Base-by-base conservation (phyloP, 2,888 invertebrate genomes). In the Drosophila kuntzei region DNA sequence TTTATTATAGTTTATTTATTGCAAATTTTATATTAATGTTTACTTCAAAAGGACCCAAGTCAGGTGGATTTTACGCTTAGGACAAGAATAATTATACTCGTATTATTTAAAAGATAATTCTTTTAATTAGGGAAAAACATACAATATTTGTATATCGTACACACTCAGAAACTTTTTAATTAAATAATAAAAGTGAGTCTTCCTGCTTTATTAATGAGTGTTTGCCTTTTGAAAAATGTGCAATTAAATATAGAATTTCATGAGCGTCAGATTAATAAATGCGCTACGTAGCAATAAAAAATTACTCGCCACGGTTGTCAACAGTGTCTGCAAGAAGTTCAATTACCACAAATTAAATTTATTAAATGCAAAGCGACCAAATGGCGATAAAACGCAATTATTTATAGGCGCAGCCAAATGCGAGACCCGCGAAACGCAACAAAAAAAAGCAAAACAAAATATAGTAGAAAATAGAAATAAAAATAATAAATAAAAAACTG, bases 321-420 rank as follows among this genome's bases (percentile, higher is more conserved):
- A 53, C 68, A 66, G 57, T 59, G 69, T 51, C 78, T 49, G 53
- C 61, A 46, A 51, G 53, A 66, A 75, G 68, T 83, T 71, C 84
- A 88, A 80, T 88, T 85, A 85, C 79, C 84, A 86, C 88, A 86
- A 85, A 85, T 88, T 88, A 86, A 73, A 79, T 83, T 69, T 80
- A 85, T 86, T 85, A 86, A 85, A 88, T 79, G 83, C 64, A 71
- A 59, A 68, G 67, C 46, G 59, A 64, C 64, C 58, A 49, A 43
- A 44, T 50, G 53, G 55, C 71, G 88, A 85, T 85, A 88, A 87
- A 78, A 58, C 59, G 44, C 37, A 80, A 79, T 85, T 85, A 88
- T 88, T 88, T 86, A 85, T 83, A 71, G 81, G 79, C 72, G 66
- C 76, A 79, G 86, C 70, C 79, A 58, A 80, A 66, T 59, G 49